Percentiles rank a stretch among this genome's conserved stretches.
Evolutionary conservation across 2,797 vertebrate species (phyloP).

Genomic region (Lepidocolaptes lacrymiger): DNA sequence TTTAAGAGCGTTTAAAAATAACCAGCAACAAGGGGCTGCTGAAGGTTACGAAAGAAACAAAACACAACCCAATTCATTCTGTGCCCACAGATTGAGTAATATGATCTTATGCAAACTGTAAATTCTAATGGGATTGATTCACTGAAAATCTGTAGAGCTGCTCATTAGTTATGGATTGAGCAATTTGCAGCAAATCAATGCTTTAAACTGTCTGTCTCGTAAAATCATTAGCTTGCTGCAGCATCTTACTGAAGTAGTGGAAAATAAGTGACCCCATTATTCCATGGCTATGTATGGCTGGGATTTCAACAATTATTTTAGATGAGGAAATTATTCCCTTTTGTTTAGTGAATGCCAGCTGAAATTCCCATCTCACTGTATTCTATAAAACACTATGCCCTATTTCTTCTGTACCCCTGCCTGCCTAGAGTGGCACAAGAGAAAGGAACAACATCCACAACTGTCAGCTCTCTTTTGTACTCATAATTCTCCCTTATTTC

Average conservation of each 20-base stretch:
- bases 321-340: background rate
- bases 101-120: constrained; percentile 26
- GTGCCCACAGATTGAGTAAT: background rate
- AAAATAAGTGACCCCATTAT: constrained; percentile 26
- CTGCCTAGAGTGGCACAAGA: background rate
- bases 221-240: constrained; percentile 33
- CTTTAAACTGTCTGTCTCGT: background rate
- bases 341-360: background rate
- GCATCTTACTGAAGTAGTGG: background rate
- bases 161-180: constrained; percentile 37
- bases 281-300: background rate
- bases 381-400: background rate
- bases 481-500: background rate
- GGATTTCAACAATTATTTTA: constrained; percentile 29
- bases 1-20: background rate
- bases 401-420: background rate
- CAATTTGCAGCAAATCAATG: constrained; percentile 45
- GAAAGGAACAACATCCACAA: background rate
- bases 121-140: constrained; percentile 32
- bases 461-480: background rate
- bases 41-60: background rate
- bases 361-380: background rate
- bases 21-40: background rate
- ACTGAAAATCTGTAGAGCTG: constrained; percentile 11
- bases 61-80: background rate